Conservation (phyloP, 2,888 invertebrate species). For the Heliothis peltigera region DNA sequence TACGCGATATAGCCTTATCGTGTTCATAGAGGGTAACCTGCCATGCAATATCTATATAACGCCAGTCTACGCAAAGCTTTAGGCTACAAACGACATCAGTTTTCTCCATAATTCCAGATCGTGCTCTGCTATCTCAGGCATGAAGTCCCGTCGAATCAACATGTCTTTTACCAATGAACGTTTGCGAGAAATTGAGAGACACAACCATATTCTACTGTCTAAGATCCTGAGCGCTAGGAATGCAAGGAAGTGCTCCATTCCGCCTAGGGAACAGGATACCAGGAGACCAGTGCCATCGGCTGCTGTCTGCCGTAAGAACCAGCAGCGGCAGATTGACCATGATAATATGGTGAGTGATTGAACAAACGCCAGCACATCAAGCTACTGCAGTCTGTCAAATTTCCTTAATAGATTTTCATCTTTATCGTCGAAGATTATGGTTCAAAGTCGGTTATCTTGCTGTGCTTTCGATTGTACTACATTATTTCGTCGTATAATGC, state of each 20-base stretch:
- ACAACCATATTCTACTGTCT: conserved; percentile 89
- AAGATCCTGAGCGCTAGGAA: conserved; percentile 89
- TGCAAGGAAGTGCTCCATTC: conserved; percentile 77
- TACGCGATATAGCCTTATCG: too few species aligned
- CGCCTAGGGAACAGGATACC: conserved; percentile 66
- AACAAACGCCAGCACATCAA: too few species aligned
- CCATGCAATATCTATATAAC: too few species aligned
- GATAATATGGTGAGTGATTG: conserved; percentile 87
- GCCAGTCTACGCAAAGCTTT: too few species aligned
- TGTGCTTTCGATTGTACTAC: too few species aligned
- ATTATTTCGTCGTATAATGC: too few species aligned
- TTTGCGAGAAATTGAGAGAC: conserved; percentile 90
- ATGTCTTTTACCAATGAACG: conserved; percentile 91
- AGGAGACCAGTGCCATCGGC: conserved; percentile 79
- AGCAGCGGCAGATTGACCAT: conserved; percentile 89
- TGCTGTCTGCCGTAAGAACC: conserved; percentile 87
- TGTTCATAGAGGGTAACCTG: too few species aligned
- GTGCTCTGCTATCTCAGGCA: conserved; percentile 73
- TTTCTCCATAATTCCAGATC: conserved; percentile 71
- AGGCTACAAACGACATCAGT: not conserved
- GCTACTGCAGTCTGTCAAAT: too few species aligned
- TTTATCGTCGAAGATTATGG: too few species aligned
- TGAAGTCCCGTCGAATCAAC: conserved; percentile 78
- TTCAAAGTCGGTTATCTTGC: too few species aligned
- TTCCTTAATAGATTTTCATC: too few species aligned